Evolutionary conservation across 2,797 vertebrate genomes (phyloP).

Genomic region (Podargus strigoides): DNA sequence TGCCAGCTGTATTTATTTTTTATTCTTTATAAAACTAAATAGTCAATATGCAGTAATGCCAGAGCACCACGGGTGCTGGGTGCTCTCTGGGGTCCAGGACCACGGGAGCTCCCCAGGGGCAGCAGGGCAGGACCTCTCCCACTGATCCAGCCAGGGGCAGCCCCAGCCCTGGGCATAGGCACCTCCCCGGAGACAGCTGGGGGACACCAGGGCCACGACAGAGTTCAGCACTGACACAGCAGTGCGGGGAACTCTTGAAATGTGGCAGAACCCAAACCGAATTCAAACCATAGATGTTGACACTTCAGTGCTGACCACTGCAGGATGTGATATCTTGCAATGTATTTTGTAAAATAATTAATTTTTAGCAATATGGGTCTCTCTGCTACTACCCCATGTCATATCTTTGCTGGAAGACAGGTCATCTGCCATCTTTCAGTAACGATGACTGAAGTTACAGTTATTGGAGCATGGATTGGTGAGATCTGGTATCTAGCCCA

Average conservation of each 20-base stretch:
- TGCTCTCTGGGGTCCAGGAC: background rate
- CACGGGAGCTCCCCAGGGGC: background rate
- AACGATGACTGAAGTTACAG: background rate
- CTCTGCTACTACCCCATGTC: background rate
- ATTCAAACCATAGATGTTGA: background rate
- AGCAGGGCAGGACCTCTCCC: background rate
- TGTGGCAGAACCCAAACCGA: accelerated
- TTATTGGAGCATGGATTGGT: background rate
- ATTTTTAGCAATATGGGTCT: background rate
- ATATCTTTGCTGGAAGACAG: background rate
- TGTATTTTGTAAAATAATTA: background rate
- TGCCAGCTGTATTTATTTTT: background rate
- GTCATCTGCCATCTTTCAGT: background rate
- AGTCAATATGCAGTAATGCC: background rate
- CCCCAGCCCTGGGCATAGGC: background rate
- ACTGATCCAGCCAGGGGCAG: background rate
- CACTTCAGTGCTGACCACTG: background rate
- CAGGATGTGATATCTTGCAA: background rate
- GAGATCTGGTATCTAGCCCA: background rate
- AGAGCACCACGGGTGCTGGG: background rate
- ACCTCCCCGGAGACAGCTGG: background rate
- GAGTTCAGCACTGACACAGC: background rate
- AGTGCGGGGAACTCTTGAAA: background rate
- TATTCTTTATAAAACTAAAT: background rate
- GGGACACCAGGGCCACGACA: too few species aligned